Evolutionary conservation across 2,113 vertebrate genomes (phyloP).

Genomic region (Calyptomena viridis): DNA sequence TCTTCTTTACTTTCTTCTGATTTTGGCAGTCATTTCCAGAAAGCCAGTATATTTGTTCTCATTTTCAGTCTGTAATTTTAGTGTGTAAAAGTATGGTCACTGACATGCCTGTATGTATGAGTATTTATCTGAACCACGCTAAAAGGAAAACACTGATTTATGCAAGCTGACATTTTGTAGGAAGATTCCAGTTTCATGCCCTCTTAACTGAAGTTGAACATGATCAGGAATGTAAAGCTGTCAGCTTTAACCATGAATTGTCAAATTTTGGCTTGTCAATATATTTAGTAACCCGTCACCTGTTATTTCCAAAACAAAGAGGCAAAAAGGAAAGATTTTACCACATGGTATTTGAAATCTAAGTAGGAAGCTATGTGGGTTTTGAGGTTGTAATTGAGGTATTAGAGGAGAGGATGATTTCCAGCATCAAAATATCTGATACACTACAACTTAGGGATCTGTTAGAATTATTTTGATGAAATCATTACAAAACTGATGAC

Average conservation of each 20-base stretch:
- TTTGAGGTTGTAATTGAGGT: neutral
- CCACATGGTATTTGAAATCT: neutral
- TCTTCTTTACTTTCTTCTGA: neutral
- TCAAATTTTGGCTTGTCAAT: neutral
- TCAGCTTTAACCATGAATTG: neutral
- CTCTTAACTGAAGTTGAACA: neutral
- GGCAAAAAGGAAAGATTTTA: neutral
- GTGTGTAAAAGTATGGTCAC: neutral
- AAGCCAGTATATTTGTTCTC: neutral
- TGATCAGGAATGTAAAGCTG: neutral
- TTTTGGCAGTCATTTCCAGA: neutral
- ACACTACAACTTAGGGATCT: neutral
- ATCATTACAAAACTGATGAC: neutral
- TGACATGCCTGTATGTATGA: neutral
- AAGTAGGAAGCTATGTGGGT: neutral
- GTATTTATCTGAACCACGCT: neutral
- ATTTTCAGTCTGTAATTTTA: neutral
- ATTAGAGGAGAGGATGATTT: neutral
- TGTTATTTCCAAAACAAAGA: neutral
- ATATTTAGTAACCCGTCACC: neutral
- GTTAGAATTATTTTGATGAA: neutral
- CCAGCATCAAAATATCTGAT: neutral
- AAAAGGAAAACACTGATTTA: neutral
- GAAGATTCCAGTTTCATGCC: neutral
- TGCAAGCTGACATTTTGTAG: accelerated